Conservation (phyloP, 2,113 vertebrate genomes). For the Ursus arctos region DNA sequence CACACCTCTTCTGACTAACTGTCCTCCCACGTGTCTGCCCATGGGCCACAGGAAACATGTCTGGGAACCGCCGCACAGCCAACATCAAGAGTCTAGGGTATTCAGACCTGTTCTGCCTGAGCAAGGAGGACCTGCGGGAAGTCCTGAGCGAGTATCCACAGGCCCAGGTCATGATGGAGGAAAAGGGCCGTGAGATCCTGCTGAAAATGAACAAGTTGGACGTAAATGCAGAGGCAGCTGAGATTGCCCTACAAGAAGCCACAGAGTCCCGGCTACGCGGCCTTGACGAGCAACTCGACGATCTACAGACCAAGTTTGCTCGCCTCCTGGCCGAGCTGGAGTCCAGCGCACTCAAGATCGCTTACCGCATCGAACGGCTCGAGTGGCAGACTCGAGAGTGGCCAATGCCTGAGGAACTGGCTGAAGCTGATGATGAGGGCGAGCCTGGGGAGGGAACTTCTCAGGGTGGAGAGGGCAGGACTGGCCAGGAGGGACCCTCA, state of each 20-base stretch:
- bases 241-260: conserved; percentile 80
- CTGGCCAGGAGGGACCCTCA: background rate
- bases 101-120: conserved; percentile 96
- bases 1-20: background rate
- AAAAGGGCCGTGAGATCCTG: conserved; percentile 95
- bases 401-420: conserved; percentile 41
- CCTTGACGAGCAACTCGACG: conserved; percentile 89
- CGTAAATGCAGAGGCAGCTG: conserved; percentile 74
- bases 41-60: conserved; percentile 91
- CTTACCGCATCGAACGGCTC: conserved; percentile 88
- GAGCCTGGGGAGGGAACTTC: conserved; percentile 51
- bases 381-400: conserved; percentile 87
- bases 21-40: background rate
- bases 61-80: conserved; percentile 96
- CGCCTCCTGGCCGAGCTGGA: conserved; percentile 94
- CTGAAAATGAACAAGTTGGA: conserved; percentile 94
- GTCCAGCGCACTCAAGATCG: conserved; percentile 89
- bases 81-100: conserved; percentile 96
- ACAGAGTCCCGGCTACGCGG: conserved; percentile 82
- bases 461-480: background rate
- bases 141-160: conserved; percentile 94
- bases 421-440: conserved; percentile 48
- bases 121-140: conserved; percentile 94
- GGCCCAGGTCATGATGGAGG: conserved; percentile 92
- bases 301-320: conserved; percentile 92